Conservation (phyloP, 2,113 vertebrate genomes). For the Haemorhous mexicanus region DNA sequence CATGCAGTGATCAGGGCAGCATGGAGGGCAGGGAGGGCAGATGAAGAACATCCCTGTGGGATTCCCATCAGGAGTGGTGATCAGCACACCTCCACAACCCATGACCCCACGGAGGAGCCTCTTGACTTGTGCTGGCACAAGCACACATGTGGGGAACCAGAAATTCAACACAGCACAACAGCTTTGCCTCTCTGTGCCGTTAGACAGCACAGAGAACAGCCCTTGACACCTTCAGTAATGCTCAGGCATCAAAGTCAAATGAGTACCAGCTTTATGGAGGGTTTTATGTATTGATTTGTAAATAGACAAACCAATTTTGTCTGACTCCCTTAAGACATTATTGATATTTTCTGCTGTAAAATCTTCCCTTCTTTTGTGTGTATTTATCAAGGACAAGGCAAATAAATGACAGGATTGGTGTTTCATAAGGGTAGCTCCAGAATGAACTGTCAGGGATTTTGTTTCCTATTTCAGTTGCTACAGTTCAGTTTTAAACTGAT, state of each 20-base stretch:
- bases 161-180: background rate
- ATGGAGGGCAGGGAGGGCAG: background rate
- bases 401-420: background rate
- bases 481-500: background rate
- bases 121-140: background rate
- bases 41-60: background rate
- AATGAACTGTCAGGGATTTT: background rate
- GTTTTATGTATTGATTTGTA: conserved; percentile 52
- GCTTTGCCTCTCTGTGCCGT: background rate
- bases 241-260: background rate
- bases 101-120: accelerated
- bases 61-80: background rate
- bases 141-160: background rate
- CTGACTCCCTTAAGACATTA: background rate
- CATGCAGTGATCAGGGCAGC: background rate
- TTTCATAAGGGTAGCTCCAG: background rate
- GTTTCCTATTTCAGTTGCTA: background rate
- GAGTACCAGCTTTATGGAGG: conserved; percentile 9
- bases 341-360: conserved; percentile 44
- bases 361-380: background rate
- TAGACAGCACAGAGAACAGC: background rate
- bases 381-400: conserved; percentile 25
- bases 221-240: background rate
- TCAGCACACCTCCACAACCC: background rate
- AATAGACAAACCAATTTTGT: conserved; percentile 32